These are phyloP conservation scores for Spheniscus humboldti DNA, from an alignment of 2,797 vertebrate genomes.

Conservation along the genomic window DNA sequence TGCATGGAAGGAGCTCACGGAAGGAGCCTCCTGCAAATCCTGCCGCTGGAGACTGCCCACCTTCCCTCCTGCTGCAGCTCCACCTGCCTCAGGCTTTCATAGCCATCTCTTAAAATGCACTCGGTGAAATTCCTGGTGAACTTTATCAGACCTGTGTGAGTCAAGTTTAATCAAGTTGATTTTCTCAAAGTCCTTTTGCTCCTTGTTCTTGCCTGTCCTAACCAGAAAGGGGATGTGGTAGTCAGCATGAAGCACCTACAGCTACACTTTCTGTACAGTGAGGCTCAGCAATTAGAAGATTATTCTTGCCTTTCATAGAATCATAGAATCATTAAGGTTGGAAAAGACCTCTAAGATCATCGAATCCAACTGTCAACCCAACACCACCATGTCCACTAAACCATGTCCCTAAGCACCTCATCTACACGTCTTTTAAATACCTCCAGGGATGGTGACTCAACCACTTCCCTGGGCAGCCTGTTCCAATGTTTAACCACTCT, in stretches of 20 bases:
- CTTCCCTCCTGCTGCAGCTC: background rate
- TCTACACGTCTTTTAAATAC: no score
- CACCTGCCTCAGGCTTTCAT: background rate
- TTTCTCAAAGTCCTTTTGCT: background rate
- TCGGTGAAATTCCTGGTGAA: background rate
- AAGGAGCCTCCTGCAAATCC: background rate
- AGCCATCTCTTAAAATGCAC: background rate
- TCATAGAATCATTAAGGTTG: no score
- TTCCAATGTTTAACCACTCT: no score
- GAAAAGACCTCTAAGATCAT: no score
- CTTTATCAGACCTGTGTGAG: background rate
- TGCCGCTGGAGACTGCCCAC: background rate
- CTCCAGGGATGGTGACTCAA: no score
- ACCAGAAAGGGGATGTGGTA: background rate
- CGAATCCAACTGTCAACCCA: no score
- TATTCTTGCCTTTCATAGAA: background rate
- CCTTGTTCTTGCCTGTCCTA: background rate
- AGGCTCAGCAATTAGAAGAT: background rate
- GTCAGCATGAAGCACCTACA: background rate
- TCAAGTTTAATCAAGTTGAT: background rate
- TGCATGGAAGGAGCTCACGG: accelerated
- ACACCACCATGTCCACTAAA: no score
- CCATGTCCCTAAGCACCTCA: no score
- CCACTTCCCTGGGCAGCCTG: no score
- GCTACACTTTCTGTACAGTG: background rate